Percentiles rank a stretch among this genome's conserved stretches.
These are phyloP conservation scores for Teleogryllus oceanicus DNA, from an alignment of 2,888 invertebrate species.

Conservation along the genomic window DNA sequence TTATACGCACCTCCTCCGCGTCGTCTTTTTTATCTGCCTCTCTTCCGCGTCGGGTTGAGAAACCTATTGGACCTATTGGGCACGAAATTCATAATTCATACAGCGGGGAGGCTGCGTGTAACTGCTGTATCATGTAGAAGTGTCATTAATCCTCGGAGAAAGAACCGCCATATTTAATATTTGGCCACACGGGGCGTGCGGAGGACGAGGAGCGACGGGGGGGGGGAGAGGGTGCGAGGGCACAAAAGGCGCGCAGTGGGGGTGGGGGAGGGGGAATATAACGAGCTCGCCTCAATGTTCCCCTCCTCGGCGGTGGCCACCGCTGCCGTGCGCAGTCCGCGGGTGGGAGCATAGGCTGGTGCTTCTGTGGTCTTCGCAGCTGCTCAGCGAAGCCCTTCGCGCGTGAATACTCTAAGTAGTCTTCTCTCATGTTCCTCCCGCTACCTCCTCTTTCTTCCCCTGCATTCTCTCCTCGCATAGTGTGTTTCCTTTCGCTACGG, in stretches of 20 bases:
- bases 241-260: background rate
- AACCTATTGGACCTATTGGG: background rate
- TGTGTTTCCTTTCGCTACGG: no score
- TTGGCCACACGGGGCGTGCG: background rate
- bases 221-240: background rate
- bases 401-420: no score
- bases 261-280: background rate
- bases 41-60: background rate
- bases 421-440: no score
- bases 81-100: conserved; percentile 1
- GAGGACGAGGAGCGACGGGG: background rate
- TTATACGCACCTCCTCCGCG: background rate
- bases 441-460: no score
- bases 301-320: background rate
- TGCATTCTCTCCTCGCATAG: no score
- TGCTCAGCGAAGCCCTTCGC: no score
- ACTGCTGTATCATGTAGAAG: background rate
- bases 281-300: conserved; percentile 2
- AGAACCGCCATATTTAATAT: conserved; percentile 1
- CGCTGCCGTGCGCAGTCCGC: background rate
- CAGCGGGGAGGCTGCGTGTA: background rate
- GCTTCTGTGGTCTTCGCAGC: no score
- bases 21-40: background rate
- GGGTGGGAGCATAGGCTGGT: no score
- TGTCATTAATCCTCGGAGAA: conserved; percentile 3